A percentile compares a stretch with the other conserved stretches of the same genome.
phyloP scores from a whole-genome alignment of 2,113 vertebrate species.

The Pithys albifrons region DNA sequence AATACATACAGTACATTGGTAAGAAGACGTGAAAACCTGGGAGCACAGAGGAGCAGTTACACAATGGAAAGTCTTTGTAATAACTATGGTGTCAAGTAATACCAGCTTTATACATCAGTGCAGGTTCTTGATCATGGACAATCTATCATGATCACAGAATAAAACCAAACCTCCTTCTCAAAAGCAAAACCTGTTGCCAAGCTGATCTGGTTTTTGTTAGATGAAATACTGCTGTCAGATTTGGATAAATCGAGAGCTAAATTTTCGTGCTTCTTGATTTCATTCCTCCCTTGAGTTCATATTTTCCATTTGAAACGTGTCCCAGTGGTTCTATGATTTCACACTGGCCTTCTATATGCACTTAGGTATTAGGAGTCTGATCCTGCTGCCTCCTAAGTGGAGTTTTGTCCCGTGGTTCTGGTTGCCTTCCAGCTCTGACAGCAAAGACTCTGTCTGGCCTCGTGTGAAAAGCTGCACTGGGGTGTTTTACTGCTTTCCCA shows the following conservation, averaged over 20 bases:
- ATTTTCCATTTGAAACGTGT: conserved; percentile 4
- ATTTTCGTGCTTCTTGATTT: conserved; percentile 22
- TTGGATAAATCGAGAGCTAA: not conserved
- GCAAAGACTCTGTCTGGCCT: not conserved
- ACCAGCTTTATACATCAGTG: not conserved
- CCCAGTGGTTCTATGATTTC: conserved; percentile 4
- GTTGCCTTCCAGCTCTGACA: conserved; percentile 20
- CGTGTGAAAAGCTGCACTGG: not conserved
- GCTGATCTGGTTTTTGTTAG: not conserved
- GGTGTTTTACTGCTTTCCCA: not conserved
- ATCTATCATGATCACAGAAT: not conserved
- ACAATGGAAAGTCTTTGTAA: not conserved
- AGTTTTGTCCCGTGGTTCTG: conserved; percentile 5
- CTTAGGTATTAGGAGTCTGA: not conserved
- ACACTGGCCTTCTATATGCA: not conserved
- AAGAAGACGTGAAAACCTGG: not conserved
- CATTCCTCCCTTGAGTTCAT: not conserved
- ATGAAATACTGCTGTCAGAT: conserved; percentile 7
- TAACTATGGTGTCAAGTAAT: not conserved
- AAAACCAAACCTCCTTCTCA: conserved; percentile 3
- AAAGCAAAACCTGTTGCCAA: not conserved
- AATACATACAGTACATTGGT: not conserved
- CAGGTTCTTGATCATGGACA: not conserved
- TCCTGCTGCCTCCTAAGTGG: not conserved
- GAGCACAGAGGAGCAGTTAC: not conserved